phyloP scores from a whole-genome alignment of 2,113 vertebrate species.

The Zosterops borbonicus region DNA sequence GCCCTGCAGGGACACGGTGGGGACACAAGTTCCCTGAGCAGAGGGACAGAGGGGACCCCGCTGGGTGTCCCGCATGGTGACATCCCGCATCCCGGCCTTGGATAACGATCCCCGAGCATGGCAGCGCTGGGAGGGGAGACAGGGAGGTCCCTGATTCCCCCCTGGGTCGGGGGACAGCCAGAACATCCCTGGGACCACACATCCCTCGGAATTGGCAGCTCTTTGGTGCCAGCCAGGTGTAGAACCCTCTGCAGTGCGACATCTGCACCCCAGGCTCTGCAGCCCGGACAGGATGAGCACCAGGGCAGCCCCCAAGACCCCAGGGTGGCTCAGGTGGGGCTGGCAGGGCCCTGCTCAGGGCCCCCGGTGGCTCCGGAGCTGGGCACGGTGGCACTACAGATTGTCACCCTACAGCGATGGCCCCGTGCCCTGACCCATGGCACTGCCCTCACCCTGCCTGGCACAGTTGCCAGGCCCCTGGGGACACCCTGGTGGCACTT shows the following conservation, averaged over 20 bases:
- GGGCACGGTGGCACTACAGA: not conserved
- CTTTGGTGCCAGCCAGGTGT: rapidly evolving
- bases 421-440: not conserved
- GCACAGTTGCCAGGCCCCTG: not conserved
- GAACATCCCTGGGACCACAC: rapidly evolving
- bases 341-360: not conserved
- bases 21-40: not conserved
- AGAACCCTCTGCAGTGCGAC: not conserved
- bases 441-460: not conserved
- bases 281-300: not conserved
- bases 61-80: not conserved
- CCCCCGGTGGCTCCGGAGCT: rapidly evolving
- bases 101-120: rapidly evolving
- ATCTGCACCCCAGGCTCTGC: not conserved
- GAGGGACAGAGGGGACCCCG: too few relatives aligned
- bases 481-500: not conserved
- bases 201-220: not conserved
- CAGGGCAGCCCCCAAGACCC: not conserved
- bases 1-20: not conserved
- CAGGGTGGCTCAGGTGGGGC: not conserved
- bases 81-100: rapidly evolving
- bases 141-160: not conserved
- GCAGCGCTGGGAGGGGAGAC: not conserved
- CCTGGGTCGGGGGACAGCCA: not conserved
- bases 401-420: not conserved